phyloP scores from a whole-genome alignment of 2,797 vertebrate genomes.

The Artibeus lituratus region DNA sequence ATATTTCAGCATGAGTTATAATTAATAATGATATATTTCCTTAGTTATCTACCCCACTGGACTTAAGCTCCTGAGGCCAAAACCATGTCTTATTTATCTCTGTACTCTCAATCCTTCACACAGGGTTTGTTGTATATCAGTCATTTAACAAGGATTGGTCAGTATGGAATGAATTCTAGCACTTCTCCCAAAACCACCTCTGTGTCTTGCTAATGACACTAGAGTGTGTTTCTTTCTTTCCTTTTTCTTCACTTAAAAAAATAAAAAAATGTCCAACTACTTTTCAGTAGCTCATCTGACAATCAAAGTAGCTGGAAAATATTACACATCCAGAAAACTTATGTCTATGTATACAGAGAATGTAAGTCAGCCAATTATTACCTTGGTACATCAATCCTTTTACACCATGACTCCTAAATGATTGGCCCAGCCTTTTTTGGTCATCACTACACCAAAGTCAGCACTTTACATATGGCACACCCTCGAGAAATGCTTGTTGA shows the following conservation, averaged over 20 bases:
- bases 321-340: not conserved
- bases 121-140: not conserved
- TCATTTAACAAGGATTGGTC: not conserved
- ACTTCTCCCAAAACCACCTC: conserved; percentile 10
- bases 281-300: conserved; percentile 75
- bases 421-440: not conserved
- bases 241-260: not conserved
- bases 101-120: not conserved
- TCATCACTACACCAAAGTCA: conserved; percentile 58
- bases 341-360: not conserved
- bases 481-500: conserved; percentile 48
- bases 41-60: not conserved
- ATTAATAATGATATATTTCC: not conserved
- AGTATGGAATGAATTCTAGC: conserved; percentile 21
- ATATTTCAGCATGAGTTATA: not conserved
- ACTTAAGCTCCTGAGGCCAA: not conserved
- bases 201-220: conserved; percentile 54
- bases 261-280: conserved; percentile 46
- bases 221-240: conserved; percentile 46
- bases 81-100: not conserved
- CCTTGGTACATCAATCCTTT: not conserved
- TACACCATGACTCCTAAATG: not conserved
- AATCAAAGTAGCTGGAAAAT: conserved; percentile 68
- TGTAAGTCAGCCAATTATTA: not conserved
- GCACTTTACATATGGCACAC: conserved; percentile 28